phyloP scores from a whole-genome alignment of 2,888 invertebrate species.

The Drosophila limbata region DNA sequence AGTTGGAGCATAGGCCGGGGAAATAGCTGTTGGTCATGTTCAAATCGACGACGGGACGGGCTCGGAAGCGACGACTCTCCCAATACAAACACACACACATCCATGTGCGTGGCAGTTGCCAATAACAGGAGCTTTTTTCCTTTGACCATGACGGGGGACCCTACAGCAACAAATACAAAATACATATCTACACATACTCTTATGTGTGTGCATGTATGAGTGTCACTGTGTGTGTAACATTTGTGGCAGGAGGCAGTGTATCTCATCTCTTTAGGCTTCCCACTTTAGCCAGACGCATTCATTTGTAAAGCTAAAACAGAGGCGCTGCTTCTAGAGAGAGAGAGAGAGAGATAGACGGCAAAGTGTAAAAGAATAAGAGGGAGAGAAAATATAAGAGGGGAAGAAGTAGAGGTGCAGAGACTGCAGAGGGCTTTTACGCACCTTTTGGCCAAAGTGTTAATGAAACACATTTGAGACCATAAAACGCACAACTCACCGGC shows the following conservation, averaged over 20 bases:
- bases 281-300: constrained; percentile 73
- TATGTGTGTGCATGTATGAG: constrained; percentile 5
- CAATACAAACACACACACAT: constrained; percentile 28
- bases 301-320: constrained; percentile 71
- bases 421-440: constrained; percentile 57
- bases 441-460: constrained; percentile 75
- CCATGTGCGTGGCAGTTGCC: constrained; percentile 62
- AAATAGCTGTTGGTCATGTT: constrained; percentile 78
- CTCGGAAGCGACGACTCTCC: background rate
- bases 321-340: background rate
- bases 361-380: background rate
- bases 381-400: background rate
- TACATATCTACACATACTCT: background rate
- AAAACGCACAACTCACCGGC: constrained; percentile 37
- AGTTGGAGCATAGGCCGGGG: constrained; percentile 49
- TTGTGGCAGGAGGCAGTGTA: constrained; percentile 34
- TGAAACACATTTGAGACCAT: constrained; percentile 72
- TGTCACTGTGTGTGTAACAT: constrained; percentile 1
- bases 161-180: constrained; percentile 40
- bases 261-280: constrained; percentile 52
- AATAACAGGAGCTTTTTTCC: constrained; percentile 80
- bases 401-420: background rate
- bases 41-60: constrained; percentile 55
- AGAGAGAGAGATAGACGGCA: background rate
- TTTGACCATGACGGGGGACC: constrained; percentile 67